Conservation (phyloP, 2,888 invertebrate species). For the Polyommatus iphigenia region DNA sequence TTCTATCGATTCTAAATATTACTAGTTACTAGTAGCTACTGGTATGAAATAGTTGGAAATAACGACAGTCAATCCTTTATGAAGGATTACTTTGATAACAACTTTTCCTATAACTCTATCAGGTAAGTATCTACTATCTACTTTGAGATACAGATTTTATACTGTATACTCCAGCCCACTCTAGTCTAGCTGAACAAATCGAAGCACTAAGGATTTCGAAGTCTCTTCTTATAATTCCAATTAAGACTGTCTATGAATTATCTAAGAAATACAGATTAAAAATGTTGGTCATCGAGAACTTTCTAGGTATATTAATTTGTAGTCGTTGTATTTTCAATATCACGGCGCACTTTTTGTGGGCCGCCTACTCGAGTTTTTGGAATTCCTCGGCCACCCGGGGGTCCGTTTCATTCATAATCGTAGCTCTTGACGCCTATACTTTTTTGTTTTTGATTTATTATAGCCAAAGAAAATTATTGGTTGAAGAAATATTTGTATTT, state of each 20-base stretch:
- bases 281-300: not conserved
- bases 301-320: conserved; percentile 35
- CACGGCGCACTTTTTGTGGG: conserved; percentile 54
- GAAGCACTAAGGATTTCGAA: not conserved
- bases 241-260: not conserved
- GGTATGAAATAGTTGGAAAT: not conserved
- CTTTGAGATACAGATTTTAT: too few species aligned
- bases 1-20: conserved; percentile 24
- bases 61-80: not conserved
- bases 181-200: too few species aligned
- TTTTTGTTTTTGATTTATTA: conserved; percentile 23
- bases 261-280: not conserved
- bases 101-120: not conserved
- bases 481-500: conserved; percentile 14
- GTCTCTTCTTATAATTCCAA: not conserved
- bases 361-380: conserved; percentile 57
- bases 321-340: conserved; percentile 55
- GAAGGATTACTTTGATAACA: not conserved
- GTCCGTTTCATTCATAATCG: conserved; percentile 75
- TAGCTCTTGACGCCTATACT: conserved; percentile 14
- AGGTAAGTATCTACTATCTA: not conserved
- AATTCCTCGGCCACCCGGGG: conserved; percentile 65
- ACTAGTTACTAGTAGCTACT: not conserved
- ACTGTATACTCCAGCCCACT: too few species aligned
- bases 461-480: not conserved